Evolutionary conservation across 2,797 vertebrate species (phyloP), one percentile per base, ranked within the genome.

Genomic region (Apogon talboti): DNA sequence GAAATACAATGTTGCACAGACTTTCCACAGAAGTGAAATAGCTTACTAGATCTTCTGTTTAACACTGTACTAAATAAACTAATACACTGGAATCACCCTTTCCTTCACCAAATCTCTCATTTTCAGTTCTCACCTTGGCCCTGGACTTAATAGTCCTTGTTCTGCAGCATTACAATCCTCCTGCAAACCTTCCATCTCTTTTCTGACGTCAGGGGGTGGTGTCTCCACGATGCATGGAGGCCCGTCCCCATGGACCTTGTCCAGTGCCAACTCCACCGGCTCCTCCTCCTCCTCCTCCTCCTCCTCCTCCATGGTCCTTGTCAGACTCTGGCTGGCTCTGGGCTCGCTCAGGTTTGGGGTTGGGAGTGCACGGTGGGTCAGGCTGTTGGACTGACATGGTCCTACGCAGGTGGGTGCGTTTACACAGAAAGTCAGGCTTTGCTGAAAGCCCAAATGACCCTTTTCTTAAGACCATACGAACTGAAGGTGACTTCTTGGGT

Each of bases 381-480:
- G 97, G 96, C 71, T 99, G 97, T 87, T 99, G 97, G 18, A 99
- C 97, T 0, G 97, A 98, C 96, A 99, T 96, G 82, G 98, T 97
- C 84, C 98, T 90, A 40, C 97, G 96, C 73, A 99, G 93, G 80
- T 99, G 98, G 64, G 95, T 96, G 68, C 98, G 95, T 85, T 99
- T 99, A 59, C 96, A 96, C 83, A 99, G 90, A 83, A 98, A 99
- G 87, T 99, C 98, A 0, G 98, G 96, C 76, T 99, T 98, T 0
- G 97, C 95, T 0, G 96, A 94, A 14, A 99, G 93, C 42, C 97
- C 96, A 42, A 99, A 99, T 43, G 97, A 98, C 76, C 98, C 96
- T 86, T 99, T 99, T 35, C 97, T 93, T 56, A 99, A 84, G 42
- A 98, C 95, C 97, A 99, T 96, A 10, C 97, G 95, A 3, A 97